Conservation (phyloP, 2,797 vertebrate genomes). For the Allobates femoralis region DNA sequence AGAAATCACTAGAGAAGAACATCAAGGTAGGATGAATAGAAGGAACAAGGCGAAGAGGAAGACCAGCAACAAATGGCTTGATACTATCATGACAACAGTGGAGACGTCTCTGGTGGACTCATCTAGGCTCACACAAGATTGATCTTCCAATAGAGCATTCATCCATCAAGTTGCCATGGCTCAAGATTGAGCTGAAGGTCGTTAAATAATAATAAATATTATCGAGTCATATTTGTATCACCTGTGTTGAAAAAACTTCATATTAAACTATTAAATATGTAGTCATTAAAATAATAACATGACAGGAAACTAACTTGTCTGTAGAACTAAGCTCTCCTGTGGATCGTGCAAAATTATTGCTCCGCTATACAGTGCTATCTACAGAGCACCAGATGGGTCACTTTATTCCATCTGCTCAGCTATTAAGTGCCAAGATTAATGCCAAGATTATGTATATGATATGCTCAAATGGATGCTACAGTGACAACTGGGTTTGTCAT, state of each 20-base stretch:
- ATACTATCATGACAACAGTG: no score
- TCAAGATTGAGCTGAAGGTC: no score
- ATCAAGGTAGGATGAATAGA: no score
- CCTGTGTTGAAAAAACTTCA: not conserved
- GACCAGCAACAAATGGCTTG: no score
- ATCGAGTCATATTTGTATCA: not conserved
- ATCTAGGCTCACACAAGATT: no score
- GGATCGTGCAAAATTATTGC: not conserved
- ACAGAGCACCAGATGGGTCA: not conserved
- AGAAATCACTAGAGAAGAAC: no score
- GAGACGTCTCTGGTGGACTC: no score
- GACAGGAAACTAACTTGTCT: not conserved
- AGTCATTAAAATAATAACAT: not conserved
- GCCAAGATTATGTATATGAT: not conserved
- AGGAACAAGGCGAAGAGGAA: no score
- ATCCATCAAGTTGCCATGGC: no score
- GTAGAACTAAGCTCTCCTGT: not conserved
- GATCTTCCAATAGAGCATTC: no score
- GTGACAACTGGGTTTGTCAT: constrained; percentile 1
- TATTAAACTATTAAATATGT: not conserved
- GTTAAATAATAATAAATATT: no score
- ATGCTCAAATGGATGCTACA: not conserved
- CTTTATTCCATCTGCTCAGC: not conserved
- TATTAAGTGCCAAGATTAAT: not conserved
- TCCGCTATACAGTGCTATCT: not conserved